Evolutionary conservation across 2,888 invertebrate genomes (phyloP), one percentile per base, ranked within the genome.

Genomic region (Brenthis daphne): DNA sequence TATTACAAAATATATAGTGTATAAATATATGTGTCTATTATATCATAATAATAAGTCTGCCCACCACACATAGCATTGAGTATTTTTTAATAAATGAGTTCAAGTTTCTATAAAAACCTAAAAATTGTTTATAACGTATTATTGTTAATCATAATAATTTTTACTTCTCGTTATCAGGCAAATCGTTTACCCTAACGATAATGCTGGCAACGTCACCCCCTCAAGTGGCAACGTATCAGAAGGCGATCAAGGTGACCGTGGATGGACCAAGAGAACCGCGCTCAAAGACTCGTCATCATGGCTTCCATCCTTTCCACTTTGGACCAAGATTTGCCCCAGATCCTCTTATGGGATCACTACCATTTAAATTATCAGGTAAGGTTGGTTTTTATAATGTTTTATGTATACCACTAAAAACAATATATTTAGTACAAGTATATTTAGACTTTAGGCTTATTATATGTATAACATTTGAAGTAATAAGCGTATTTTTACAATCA

Each of bases 171-270:
- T 73, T 66, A 47, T 0, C 94, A 99, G 99, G 99, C 68, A 99
- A 99, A 92, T 99, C 98, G 82, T 99, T 99, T 92, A 97, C 97
- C 55, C 91, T 99, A 84, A 98, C 98, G 78, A 99, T 99, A 92
- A 97, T 98, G 84, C 95, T 99, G 82, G 97, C 97, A 76, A 97
- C 98, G 70, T 95, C 96, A 63, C 99, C 99, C 11, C 97, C 98
- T 50, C 99, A 99, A 94, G 96, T 99, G 75, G 97, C 98, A 70
- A 98, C 99, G n/a, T 99, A 99, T 88, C 96, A 95, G 84, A 99
- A 99, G 89, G 99, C 99, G 72, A 99, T 99, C 90, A 99, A 99
- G 94, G 99, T 99, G 80, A 99, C 99, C 1, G 99, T 99, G 72
- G 99, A 99, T 85, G 99, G 99, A 66, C 99, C 99, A 0, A 94